Percentiles rank a stretch among this genome's conserved stretches.
phyloP scores from a whole-genome alignment of 1,140 invertebrate genomes.

The Anastrepha obliqua region DNA sequence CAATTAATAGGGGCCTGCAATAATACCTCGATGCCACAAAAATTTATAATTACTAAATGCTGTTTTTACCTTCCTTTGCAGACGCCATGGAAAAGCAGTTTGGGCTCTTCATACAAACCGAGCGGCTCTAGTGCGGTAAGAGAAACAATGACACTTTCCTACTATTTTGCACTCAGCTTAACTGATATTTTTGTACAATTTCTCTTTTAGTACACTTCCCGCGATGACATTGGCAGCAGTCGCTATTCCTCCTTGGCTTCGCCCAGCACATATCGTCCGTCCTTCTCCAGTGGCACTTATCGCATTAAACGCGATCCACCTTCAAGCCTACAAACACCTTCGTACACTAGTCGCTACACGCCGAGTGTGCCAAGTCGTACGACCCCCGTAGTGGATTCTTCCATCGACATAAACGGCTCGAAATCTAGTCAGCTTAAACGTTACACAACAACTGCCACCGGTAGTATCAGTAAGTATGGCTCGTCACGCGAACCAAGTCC shows the following conservation, averaged over 20 bases:
- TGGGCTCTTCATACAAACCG: conserved; percentile 67
- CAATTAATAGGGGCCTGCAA: neutral
- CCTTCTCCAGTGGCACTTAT: conserved; percentile 72
- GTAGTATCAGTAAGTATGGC: conserved; percentile 68
- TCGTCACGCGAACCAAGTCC: conserved; percentile 71
- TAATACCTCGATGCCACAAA: neutral
- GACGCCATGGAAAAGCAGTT: conserved; percentile 69
- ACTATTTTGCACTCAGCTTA: neutral
- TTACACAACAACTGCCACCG: conserved; percentile 62
- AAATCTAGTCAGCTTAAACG: conserved; percentile 67
- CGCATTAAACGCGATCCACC: conserved; percentile 67
- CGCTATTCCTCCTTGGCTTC: conserved; percentile 65
- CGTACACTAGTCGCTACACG: conserved; percentile 68
- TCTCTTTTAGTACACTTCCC: conserved; percentile 64
- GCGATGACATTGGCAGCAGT: conserved; percentile 62
- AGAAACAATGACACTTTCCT: neutral
- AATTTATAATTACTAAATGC: neutral
- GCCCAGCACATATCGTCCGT: conserved; percentile 70
- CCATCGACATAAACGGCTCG: conserved; percentile 50
- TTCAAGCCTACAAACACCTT: conserved; percentile 54
- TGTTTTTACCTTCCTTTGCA: conserved; percentile 53
- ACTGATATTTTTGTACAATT: neutral
- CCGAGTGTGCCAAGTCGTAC: conserved; percentile 56
- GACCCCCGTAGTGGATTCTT: neutral
- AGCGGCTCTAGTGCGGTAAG: conserved; percentile 63